Base-by-base conservation (phyloP, 1,140 invertebrate genomes). In the Kradibia gibbosae region DNA sequence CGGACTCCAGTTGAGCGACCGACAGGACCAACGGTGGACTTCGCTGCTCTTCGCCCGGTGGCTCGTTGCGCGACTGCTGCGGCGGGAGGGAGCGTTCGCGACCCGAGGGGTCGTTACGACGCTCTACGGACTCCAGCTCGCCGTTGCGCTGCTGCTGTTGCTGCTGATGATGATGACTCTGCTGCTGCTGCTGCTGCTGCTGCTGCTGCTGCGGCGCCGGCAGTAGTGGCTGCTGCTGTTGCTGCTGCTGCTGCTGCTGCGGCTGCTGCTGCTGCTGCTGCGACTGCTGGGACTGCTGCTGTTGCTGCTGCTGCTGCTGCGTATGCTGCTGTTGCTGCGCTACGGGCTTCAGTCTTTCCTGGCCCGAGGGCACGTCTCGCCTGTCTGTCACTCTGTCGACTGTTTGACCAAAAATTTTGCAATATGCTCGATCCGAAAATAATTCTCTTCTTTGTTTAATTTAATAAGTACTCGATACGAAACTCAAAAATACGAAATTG, bases 91-190 rank as follows among this genome's bases (percentile, higher is more conserved):
- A 87, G 55, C 88, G 83, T 83, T 91, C 90, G 50, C 89, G 87
- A 8, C 90, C 90, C 0, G 90, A 89, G 0, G 90, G 90, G 87
- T 90, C 90, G 22, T 90, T 90, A 55, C 89, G 83, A 22, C 90
- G 88, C 57, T 91, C 90, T 50, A 86, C 55, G 3, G 11, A 67
- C 8, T 87, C 86, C 10, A 71, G 25, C 8, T 83, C 82, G 48
- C 3, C 60, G n/a, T 17, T 79, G 5, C 81, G 67, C 11, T 53
- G 70, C 62, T n/a, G 22, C 22, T 70, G 65, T 31, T 60, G 78
- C 22, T 50, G 67, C 10, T 45, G n/a, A n/a, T 70, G 48, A 7
- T 73, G 73, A 7, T 36, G 67, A 8, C 17, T 20, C 53, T 57
- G 53, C 10, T 57, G 53, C n/a, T 57, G 53, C 10, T 57, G 53